These are phyloP conservation scores for Neodon shergylaensis DNA, from an alignment of 2,113 vertebrate genomes.

Conservation along the genomic window DNA sequence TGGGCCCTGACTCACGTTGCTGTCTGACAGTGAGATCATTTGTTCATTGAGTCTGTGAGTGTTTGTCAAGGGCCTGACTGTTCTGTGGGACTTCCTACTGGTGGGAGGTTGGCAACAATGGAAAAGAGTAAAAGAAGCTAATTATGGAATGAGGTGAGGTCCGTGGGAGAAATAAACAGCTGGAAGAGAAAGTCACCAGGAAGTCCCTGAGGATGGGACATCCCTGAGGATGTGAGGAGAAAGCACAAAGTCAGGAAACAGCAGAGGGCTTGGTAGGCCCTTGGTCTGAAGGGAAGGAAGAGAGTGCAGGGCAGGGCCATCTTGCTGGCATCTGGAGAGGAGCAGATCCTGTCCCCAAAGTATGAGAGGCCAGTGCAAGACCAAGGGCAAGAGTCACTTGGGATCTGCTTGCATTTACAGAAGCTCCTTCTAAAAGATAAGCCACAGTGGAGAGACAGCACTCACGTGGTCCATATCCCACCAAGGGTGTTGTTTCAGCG, in stretches of 20 bases:
- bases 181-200: not conserved
- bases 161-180: not conserved
- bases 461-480: accelerated
- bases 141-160: not conserved
- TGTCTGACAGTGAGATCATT: not conserved
- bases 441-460: not conserved
- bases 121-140: not conserved
- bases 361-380: not conserved
- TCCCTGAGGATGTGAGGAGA: not conserved
- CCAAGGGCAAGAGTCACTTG: not conserved
- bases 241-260: not conserved
- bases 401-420: not conserved
- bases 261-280: not conserved
- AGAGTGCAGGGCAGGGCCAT: not conserved
- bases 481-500: not conserved
- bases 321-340: not conserved
- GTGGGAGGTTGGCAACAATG: not conserved
- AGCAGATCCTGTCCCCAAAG: not conserved
- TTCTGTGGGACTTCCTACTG: not conserved
- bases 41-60: not conserved
- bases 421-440: not conserved
- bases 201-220: not conserved
- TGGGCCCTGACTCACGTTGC: not conserved
- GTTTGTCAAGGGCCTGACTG: not conserved
- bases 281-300: not conserved